Evolutionary conservation across 2,797 vertebrate species (phyloP).

Genomic region (Hippopotamyrus pictus): DNA sequence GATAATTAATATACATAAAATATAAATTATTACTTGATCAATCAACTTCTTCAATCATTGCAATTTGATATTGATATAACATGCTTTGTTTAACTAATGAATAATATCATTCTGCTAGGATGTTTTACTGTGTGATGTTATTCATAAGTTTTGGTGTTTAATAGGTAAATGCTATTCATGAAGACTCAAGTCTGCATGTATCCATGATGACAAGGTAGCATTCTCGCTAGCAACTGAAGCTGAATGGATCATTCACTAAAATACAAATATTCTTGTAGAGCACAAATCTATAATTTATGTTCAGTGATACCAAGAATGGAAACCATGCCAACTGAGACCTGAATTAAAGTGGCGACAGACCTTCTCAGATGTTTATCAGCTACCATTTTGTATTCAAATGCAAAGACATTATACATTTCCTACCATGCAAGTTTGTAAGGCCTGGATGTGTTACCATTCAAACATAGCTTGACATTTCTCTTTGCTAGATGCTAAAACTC

Average conservation of each 20-base stretch:
- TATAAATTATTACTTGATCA: background rate
- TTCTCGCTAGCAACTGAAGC: background rate
- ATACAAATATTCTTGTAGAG: conserved; percentile 3
- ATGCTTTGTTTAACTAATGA: background rate
- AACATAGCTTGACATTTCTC: background rate
- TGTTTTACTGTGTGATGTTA: conserved; percentile 9
- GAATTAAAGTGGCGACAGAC: background rate
- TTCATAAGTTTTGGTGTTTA: background rate
- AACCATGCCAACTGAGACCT: background rate
- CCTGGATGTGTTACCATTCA: background rate
- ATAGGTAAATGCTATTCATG: background rate
- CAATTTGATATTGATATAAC: background rate
- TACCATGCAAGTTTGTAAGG: background rate
- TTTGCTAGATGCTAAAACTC: background rate
- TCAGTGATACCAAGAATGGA: background rate
- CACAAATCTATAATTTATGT: background rate
- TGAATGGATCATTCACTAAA: background rate
- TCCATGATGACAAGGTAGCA: background rate
- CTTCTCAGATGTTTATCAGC: background rate
- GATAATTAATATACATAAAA: background rate
- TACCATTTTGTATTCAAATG: background rate
- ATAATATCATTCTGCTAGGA: background rate
- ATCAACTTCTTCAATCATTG: background rate
- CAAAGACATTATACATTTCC: background rate
- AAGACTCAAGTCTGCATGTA: background rate